Evolutionary conservation across 2,113 vertebrate genomes (phyloP), one percentile per base, ranked within the genome.

Genomic region (Dipodomys ordii): DNA sequence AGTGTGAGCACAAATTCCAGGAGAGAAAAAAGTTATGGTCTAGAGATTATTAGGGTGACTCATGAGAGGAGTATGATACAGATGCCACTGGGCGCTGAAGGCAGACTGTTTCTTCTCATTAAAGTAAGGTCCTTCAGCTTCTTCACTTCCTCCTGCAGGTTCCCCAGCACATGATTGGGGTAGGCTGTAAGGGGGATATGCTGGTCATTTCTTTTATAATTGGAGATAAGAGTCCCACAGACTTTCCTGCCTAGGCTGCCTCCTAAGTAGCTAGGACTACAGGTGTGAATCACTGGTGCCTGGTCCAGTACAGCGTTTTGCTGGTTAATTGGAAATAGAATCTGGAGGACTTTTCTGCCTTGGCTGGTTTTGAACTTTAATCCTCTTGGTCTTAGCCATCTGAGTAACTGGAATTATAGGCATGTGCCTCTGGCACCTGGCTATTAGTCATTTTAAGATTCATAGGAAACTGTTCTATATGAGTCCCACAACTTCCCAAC

Each of bases 51-150:
- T 25, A 44, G 60, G 46, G 28, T 39, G 32, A 32, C 23, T 71
- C 22, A 2, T 23, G 19, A 62, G 28, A 1, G 25, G 15, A 84
- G 49, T 10, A 0, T 7, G 6, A 22, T 11, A 1, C 7, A n/a
- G 19, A n/a, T 57, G 5, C 76, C 76, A 69, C n/a, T 53, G 23
- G 3, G 0, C 20, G 10, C 44, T n/a, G 23, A 73, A 57, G 44
- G 39, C 22, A 57, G 30, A 12, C 39, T 72, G 6, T 32, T 77
- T 57, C n/a, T 20, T 23, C 76, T 23, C 16, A 77, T 22, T 67
- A 44, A 68, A 86, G 39, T 19, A 27, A 83, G n/a, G 69, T 19
- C 35, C 67, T 53, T 87, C 12, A 6, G 2, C 53, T 13, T 64
- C 57, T 46, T 81, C 22, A 6, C 11, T 64, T 69, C 67, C 9